phyloP scores from a whole-genome alignment of 2,888 invertebrate genomes.

The Abscondita cerata region DNA sequence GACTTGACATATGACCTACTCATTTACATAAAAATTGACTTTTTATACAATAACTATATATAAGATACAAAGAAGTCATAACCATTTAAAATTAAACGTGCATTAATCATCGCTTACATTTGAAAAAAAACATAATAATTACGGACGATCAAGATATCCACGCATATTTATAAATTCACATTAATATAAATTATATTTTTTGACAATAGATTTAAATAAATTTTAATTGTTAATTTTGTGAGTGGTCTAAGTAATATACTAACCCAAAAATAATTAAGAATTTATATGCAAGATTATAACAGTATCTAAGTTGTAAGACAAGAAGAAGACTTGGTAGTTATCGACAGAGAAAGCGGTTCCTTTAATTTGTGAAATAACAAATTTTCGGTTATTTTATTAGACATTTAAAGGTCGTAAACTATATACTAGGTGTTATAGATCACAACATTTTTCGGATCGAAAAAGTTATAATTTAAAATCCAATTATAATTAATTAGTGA shows the following conservation, averaged over 20 bases:
- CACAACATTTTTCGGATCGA: too few relatives aligned
- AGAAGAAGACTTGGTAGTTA: too few relatives aligned
- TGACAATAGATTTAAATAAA: slow-evolving; percentile 6
- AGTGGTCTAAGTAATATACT: slow-evolving; percentile 5
- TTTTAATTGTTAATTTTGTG: slow-evolving; percentile 4
- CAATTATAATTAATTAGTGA: too few relatives aligned
- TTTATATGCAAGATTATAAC: not conserved
- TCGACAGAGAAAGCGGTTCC: too few relatives aligned
- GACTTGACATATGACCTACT: slow-evolving; percentile 19
- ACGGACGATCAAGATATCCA: slow-evolving; percentile 6
- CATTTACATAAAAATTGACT: slow-evolving; percentile 10
- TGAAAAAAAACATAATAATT: not conserved
- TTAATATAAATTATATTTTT: slow-evolving; percentile 3
- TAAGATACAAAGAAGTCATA: not conserved
- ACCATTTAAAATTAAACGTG: slow-evolving; percentile 3
- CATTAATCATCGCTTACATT: slow-evolving; percentile 1
- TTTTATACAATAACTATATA: not conserved
- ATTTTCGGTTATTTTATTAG: too few relatives aligned
- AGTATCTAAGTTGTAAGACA: too few relatives aligned
- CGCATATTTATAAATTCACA: slow-evolving; percentile 7
- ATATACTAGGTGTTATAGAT: too few relatives aligned
- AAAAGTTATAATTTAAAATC: too few relatives aligned
- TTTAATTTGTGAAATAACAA: too few relatives aligned
- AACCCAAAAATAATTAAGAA: not conserved
- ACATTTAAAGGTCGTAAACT: too few relatives aligned